Evolutionary conservation across 2,888 invertebrate species (phyloP).

Genomic region (Pollenia amentaria): DNA sequence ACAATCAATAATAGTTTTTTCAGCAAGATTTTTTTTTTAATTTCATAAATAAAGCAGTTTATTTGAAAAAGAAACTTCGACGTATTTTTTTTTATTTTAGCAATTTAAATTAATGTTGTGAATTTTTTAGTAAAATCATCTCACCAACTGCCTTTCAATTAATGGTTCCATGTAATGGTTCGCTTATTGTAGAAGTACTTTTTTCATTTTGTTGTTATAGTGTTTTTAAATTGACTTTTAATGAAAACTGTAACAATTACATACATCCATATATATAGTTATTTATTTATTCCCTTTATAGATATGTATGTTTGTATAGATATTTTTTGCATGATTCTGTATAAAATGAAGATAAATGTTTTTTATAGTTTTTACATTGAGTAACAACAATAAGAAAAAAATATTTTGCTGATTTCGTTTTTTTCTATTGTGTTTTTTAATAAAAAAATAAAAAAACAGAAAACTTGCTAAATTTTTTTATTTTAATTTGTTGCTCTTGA

Average conservation of each 20-base stretch:
- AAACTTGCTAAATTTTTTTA: slow-evolving; percentile 21
- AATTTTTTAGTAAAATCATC: too few relatives aligned
- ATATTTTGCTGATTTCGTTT: neutral
- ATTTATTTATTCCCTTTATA: neutral
- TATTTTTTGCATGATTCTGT: slow-evolving; percentile 19
- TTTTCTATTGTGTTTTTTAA: neutral
- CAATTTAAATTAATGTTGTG: too few relatives aligned
- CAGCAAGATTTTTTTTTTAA: too few relatives aligned
- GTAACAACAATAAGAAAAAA: neutral
- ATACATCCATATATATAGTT: neutral
- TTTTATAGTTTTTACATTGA: slow-evolving; percentile 13
- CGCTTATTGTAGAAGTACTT: slow-evolving; percentile 11
- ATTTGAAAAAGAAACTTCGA: too few relatives aligned
- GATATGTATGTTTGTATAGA: neutral
- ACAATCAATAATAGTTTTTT: too few relatives aligned
- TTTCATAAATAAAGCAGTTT: too few relatives aligned
- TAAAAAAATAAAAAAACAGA: neutral
- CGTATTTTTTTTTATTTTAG: too few relatives aligned
- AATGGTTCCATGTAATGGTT: neutral
- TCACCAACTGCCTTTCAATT: neutral
- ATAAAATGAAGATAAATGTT: slow-evolving; percentile 42
- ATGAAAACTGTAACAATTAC: slow-evolving; percentile 43
- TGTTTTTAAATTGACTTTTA: slow-evolving; percentile 54
- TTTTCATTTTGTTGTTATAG: slow-evolving; percentile 27
- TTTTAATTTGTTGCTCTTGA: slow-evolving; percentile 47